Evolutionary conservation across 2,113 vertebrate genomes (phyloP), one percentile per base, ranked within the genome.

Genomic region (Picathartes gymnocephalus): DNA sequence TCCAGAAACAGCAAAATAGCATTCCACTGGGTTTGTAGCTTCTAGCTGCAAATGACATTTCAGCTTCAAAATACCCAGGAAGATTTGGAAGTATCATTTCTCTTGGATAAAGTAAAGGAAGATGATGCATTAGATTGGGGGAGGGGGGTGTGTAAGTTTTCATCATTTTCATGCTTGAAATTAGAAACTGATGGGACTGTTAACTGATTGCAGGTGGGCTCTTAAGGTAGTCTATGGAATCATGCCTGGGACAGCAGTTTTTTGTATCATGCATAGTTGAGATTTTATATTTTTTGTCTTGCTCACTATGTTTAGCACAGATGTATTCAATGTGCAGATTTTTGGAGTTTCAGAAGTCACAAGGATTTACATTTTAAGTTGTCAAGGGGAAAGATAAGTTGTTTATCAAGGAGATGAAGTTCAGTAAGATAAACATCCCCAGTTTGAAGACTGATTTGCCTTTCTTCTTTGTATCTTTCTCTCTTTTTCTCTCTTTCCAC

Each of bases 71-170:
- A 69, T 50, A 56, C 10, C 24, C 62, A 54, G 24, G 35, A 61
- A 80, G 10, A 10, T 35, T 27, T 91, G 53, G 40, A 91, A 86
- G 45, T n/a, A 20, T 13, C 3, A 3, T 57, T 84, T 84, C 22
- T 51, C 13, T 57, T 81, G 57, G 27, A 53, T 68, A 54, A 61
- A 39, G 44, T 69, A 21, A 82, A 73, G 30, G 35, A 86, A 85
- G n/a, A 33, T 45, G 17, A 31, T 82, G 11, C 30, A 13, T 81
- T 81, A 35, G 40, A 25, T 4, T 54, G 17, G 40, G 25, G 16
- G 17, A 44, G 8, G 1, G 10, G 3, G 2, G 1, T 12, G 9
- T 24, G 0, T 64, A 28, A 37, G 19, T 44, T 72, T 74, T 79
- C 31, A 13, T 68, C 30, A 64, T 40, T 69, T 68, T 62, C 19